Base-by-base conservation (phyloP, 92 coral and sea anemone genomes). In the Pocillopora meandrina region DNA sequence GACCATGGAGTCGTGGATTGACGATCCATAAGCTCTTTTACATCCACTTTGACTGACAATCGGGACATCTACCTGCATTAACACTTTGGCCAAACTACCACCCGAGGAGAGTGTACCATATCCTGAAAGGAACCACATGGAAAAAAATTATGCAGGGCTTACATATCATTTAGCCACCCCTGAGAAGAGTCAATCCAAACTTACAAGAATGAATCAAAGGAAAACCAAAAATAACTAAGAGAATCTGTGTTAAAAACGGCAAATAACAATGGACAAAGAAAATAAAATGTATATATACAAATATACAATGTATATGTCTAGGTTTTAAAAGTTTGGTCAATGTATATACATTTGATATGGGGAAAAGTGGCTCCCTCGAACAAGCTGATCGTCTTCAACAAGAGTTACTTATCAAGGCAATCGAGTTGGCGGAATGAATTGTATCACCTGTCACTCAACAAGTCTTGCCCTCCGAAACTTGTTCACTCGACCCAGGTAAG, bases 61-160 rank as follows among this genome's bases (percentile, higher is more conserved):
- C 13, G 94, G 97, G 8, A 93, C 94, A 10, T 79, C 35, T 23
- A 89, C 94, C 19, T 91, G 94, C 91, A 84, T 88, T 65, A 93
- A 82, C 11, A 64, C 62, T 16, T 26, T 75, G 0, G 94, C 84
- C 55, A 64, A 60, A 9, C 83, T 58, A 33, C 94, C 94, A n/a
- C 87, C 89, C 5, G 90, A 72, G 49, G 87, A 72, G 82, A 93
- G 74, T 15, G 75, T 62, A 11, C 97, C 97, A 79, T 82, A 93
- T 71, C 97, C 97, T 69, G 86, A 88, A 17, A 36, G n/a, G 47
- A 10, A 72, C 1, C 2, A 17, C 12, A 55, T 3, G 62, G 9
- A 52, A 63, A 26, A 63, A 23, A 2, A 10, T 65, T 9, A 65
- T 3, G 4, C 3, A 26, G n/a, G 2, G 0, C 63, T 12, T 12